A percentile compares a stretch with the other conserved stretches of the same genome.
These are phyloP conservation scores for Lasioglossum baleicum DNA, from an alignment of 1,140 invertebrate genomes.

Conservation along the genomic window DNA sequence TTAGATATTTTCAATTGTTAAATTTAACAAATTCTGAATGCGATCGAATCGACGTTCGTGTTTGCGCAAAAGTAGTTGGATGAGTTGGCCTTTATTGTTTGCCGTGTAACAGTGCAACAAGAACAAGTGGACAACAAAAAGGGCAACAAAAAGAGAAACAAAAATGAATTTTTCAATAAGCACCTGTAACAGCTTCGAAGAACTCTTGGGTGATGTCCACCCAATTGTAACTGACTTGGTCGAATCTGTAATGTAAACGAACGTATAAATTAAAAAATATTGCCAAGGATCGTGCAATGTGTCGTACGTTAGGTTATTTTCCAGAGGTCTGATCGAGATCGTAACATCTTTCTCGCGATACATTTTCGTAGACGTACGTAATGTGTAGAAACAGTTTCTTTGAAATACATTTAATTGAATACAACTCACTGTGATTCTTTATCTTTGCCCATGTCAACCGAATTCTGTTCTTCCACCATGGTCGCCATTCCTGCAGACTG, in stretches of 20 bases:
- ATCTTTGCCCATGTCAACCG: slow-evolving; percentile 73
- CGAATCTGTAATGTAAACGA: slow-evolving; percentile 67
- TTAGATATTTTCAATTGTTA: neutral
- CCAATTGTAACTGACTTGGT: slow-evolving; percentile 85
- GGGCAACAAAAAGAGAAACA: neutral
- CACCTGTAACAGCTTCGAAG: slow-evolving; percentile 87
- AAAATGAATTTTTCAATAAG: slow-evolving; percentile 24
- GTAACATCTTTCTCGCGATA: neutral
- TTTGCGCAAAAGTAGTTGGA: neutral
- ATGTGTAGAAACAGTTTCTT: neutral
- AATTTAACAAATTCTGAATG: neutral
- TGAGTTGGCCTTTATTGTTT: neutral
- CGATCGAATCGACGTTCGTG: neutral
- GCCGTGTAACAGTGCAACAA: neutral
- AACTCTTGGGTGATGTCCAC: slow-evolving; percentile 89
- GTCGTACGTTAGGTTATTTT: slow-evolving; percentile 48
- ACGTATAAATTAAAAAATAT: slow-evolving; percentile 52
- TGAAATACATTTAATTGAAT: neutral
- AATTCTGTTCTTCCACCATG: slow-evolving; percentile 71
- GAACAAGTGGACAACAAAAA: neutral
- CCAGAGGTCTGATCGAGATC: neutral
- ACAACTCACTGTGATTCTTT: slow-evolving; percentile 74
- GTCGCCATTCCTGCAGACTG: slow-evolving; percentile 70
- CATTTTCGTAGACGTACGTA: neutral
- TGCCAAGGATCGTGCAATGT: slow-evolving; percentile 12